These are phyloP conservation scores for Macquaria ambigua DNA, from an alignment of 2,113 vertebrate species.

Conservation along the genomic window DNA sequence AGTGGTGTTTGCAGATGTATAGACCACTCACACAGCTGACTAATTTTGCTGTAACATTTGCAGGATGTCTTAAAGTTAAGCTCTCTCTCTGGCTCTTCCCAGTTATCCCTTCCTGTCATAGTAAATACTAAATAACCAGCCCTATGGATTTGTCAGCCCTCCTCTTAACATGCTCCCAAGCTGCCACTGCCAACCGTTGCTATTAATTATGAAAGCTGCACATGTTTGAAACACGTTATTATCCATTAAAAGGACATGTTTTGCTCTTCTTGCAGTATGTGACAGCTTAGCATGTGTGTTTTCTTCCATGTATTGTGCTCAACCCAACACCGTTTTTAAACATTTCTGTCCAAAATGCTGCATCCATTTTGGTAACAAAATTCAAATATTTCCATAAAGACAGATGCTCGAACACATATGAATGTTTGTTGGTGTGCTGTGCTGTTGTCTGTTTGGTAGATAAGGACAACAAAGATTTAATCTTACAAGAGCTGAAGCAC, in stretches of 20 bases:
- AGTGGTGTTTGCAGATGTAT: not conserved
- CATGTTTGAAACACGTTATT: conserved; percentile 15
- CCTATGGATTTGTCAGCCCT: conserved; percentile 67
- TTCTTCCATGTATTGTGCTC: not conserved
- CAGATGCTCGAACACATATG: not conserved
- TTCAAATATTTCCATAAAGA: not conserved
- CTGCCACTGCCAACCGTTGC: conserved; percentile 35
- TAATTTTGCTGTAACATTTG: conserved; percentile 40
- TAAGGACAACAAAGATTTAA: conserved; percentile 26
- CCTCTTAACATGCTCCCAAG: conserved; percentile 44
- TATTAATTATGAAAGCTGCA: conserved; percentile 49
- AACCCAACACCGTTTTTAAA: conserved; percentile 2
- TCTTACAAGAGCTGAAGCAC: not conserved
- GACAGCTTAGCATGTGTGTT: not conserved
- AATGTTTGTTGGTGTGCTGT: not conserved
- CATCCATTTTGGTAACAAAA: not conserved
- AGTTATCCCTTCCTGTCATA: conserved; percentile 43
- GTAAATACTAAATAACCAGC: conserved; percentile 39
- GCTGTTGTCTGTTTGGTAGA: conserved; percentile 6
- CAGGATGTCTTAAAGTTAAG: conserved; percentile 49
- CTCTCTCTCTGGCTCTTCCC: conserved; percentile 43
- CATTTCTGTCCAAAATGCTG: conserved; percentile 43
- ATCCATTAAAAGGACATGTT: not conserved
- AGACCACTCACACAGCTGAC: conserved; percentile 30
- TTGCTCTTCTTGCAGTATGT: conserved; percentile 2